Evolutionary conservation across 2,888 invertebrate species (phyloP), one percentile per base, ranked within the genome.

Genomic region (Sericinus montela): DNA sequence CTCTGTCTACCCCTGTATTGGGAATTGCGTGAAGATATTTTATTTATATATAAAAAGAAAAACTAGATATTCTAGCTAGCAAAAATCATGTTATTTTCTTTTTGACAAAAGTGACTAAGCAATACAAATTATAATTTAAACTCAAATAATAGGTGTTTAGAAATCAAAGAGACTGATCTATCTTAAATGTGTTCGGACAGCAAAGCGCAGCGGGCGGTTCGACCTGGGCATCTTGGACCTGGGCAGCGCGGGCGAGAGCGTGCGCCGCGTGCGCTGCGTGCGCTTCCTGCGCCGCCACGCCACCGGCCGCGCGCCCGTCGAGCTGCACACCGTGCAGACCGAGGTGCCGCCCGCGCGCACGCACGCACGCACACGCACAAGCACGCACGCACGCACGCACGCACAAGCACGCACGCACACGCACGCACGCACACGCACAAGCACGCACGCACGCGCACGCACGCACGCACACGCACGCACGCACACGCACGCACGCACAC

Each of bases 141-240:
- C n/a, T n/a, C n/a, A n/a, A n/a, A n/a, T n/a, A n/a, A n/a, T n/a
- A n/a, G n/a, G n/a, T n/a, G n/a, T n/a, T n/a, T n/a, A n/a, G n/a
- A n/a, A n/a, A n/a, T n/a, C n/a, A n/a, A n/a, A n/a, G n/a, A n/a
- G n/a, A n/a, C n/a, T n/a, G n/a, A n/a, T n/a, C n/a, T n/a, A n/a
- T n/a, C 19, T 19, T 19, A 19, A 3, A 19, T 19, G 5, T 3
- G 2, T 19, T 19, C 5, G 16, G 38, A 0, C 56, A 83, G 99
- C 99, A 3, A 98, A 98, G 72, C 94, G 97, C 63, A 94, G 95
- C 60, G 99, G 99, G 0, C 93, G 97, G 32, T 99, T 98, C 87
- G 99, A 99, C 90, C 92, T 98, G 87, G 87, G 86, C 60, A 92
- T 92, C 70, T 80, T 92, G 80, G 98, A 98, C 90, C 89, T 98